Evolutionary conservation across 2,888 invertebrate genomes (phyloP), one percentile per base, ranked within the genome.

Genomic region (Protula sp.): DNA sequence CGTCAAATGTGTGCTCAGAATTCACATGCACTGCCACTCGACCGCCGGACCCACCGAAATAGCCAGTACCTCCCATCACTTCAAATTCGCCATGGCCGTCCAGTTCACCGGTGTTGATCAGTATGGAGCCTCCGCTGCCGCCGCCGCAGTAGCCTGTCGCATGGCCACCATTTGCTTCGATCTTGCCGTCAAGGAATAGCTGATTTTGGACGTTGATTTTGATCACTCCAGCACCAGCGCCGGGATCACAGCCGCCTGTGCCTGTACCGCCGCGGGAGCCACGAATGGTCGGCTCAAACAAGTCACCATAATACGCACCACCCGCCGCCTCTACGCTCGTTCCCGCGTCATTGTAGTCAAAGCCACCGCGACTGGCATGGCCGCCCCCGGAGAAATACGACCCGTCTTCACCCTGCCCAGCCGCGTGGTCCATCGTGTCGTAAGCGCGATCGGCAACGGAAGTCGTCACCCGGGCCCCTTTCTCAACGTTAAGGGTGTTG

Each of bases 111-210:
- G 65, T 66, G 53, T 63, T 48, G 2, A 70, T 67, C 52, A 57
- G 61, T 24, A 72, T 58, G 19, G 70, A 68, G 26, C 73, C 73
- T 22, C 71, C 73, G 62, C 70, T 71, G 22, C 73, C 73, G 28
- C 72, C 73, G 14, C 72, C 73, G 26, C 24, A 27, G 24, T 61
- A 58, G 3, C 71, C 71, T 29, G 69, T 70, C 51, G 71, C 73
- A 22, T 53, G 47, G 3, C 72, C 73, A 14, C 69, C 70, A 3
- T 9, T 5, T 24, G 50, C 54, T 22, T 30, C 31, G 2, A 59
- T 24, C 19, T 45, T 38, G 1, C 59, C 59, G 27, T 59, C 59
- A 5, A 59, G 2, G 24, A 27, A 55, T 22, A 59, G 19, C 5
- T 24, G 27, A 22, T 30, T 30, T 9, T 30, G 48, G 1, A 26